Conservation (phyloP, 2,888 invertebrate genomes). For the Podabrus alpinus region DNA sequence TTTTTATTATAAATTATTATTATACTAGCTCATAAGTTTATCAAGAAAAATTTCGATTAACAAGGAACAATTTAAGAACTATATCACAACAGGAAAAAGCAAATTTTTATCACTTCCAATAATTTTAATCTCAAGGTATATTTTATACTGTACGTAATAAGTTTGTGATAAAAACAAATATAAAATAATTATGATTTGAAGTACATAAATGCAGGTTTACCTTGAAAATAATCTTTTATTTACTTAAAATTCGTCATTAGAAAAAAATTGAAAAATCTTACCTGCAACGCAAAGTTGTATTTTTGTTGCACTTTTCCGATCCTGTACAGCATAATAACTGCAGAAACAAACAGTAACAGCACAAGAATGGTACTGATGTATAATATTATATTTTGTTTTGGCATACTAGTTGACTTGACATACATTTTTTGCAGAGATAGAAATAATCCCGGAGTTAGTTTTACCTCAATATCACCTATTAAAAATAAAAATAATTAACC, state of each 20-base stretch:
- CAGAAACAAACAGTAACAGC: constrained; percentile 62
- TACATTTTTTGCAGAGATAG: constrained; percentile 28
- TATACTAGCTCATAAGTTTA: no score
- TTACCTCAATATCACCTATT: constrained; percentile 22
- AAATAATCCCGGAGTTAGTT: constrained; percentile 6
- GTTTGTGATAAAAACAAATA: no score
- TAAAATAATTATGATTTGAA: no score
- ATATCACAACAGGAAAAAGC: background rate
- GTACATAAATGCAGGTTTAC: background rate
- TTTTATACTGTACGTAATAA: no score
- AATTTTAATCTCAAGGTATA: no score
- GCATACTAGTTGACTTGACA: constrained; percentile 49
- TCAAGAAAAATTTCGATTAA: no score
- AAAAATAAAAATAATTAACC: background rate
- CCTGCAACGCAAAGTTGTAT: constrained; percentile 53
- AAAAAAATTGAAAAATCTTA: constrained; percentile 32
- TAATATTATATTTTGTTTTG: constrained; percentile 59
- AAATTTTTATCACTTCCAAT: no score
- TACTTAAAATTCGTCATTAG: no score
- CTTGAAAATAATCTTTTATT: no score
- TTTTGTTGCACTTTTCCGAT: constrained; percentile 57
- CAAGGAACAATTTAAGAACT: no score
- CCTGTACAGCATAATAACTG: constrained; percentile 62
- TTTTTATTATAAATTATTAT: no score
- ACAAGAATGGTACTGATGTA: constrained; percentile 61